These are phyloP conservation scores for Astyanax mexicanus DNA, from an alignment of 2,797 vertebrate genomes.

Conservation along the genomic window DNA sequence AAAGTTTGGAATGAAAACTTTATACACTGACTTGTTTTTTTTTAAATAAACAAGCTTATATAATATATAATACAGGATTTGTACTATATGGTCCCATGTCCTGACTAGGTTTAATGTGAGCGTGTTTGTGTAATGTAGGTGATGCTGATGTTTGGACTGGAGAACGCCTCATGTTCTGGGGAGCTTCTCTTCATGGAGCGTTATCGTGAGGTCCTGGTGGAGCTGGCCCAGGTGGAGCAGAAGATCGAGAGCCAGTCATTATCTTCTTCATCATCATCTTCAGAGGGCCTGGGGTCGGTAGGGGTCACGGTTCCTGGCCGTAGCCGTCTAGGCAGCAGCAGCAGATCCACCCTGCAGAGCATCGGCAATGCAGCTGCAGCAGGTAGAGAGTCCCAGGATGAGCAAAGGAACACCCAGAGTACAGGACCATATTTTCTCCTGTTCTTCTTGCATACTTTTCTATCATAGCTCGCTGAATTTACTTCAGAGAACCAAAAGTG, in stretches of 20 bases:
- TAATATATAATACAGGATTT: no score
- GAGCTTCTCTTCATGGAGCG: constrained; percentile 94
- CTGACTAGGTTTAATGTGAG: background rate
- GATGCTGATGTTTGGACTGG: constrained; percentile 87
- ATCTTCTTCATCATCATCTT: constrained; percentile 79
- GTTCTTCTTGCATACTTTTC: no score
- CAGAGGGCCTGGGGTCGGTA: constrained; percentile 76
- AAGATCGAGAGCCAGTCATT: constrained; percentile 89
- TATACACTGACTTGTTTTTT: no score
- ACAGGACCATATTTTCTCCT: no score
- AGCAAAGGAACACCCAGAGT: no score
- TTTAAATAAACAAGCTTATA: no score
- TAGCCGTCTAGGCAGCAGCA: constrained; percentile 81
- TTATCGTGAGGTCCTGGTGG: constrained; percentile 88
- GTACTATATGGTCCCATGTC: no score
- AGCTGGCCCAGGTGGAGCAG: constrained; percentile 89
- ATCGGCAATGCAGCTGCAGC: constrained; percentile 96
- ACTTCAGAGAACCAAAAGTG: no score
- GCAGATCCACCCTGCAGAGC: constrained; percentile 90
- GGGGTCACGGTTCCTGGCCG: constrained; percentile 55
- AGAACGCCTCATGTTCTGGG: constrained; percentile 82
- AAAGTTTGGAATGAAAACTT: no score
- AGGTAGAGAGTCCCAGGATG: constrained; percentile 82
- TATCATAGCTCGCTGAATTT: no score
- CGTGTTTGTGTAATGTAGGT: constrained; percentile 78